A percentile compares a stretch with the other conserved stretches of the same genome.
These are phyloP conservation scores for Odocoileus hemionus DNA, from an alignment of 2,113 vertebrate species.

Conservation along the genomic window DNA sequence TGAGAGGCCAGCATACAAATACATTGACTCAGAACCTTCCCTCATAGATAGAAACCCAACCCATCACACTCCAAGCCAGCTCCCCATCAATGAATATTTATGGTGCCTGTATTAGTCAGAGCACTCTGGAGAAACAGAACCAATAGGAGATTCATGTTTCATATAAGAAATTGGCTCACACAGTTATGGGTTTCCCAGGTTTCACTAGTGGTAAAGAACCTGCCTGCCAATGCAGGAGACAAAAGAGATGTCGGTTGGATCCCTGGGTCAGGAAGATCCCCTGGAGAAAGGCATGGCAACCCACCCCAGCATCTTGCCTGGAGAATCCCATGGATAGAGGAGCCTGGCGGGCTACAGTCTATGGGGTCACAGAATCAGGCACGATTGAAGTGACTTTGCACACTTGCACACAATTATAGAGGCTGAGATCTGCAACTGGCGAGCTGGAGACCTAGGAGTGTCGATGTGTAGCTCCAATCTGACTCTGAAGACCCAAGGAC, in stretches of 20 bases:
- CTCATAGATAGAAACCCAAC: background rate
- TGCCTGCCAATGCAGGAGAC: background rate
- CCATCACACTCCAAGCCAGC: background rate
- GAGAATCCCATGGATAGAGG: background rate
- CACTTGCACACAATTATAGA: background rate
- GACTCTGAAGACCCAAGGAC: no score
- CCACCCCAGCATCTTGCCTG: background rate
- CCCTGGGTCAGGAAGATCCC: background rate
- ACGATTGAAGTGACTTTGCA: background rate
- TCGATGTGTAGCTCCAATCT: no score
- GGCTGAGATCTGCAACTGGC: no score
- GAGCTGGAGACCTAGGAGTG: no score
- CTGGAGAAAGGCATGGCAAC: background rate
- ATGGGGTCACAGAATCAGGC: background rate
- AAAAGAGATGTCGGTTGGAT: background rate
- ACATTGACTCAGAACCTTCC: background rate
- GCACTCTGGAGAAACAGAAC: conserved; percentile 21
- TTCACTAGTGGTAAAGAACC: background rate
- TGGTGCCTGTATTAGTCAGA: background rate
- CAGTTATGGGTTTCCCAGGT: background rate
- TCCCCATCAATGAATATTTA: background rate
- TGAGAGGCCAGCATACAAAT: background rate
- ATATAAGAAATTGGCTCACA: background rate
- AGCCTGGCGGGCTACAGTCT: background rate
- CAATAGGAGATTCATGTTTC: background rate